Base-by-base conservation (phyloP, 2,888 invertebrate genomes). In the Arctia plantaginis region DNA sequence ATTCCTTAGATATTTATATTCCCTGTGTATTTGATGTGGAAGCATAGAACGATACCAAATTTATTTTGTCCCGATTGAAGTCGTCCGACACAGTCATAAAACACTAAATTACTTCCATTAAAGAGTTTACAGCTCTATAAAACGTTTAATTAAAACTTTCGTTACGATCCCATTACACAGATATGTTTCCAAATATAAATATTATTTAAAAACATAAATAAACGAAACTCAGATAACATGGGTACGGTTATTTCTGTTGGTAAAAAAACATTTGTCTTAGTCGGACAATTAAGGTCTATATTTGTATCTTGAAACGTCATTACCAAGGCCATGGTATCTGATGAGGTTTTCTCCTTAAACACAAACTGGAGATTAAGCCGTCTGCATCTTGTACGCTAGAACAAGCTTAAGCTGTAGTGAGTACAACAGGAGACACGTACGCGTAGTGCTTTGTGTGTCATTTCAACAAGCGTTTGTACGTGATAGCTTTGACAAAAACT, bases 111-210 rank as follows among this genome's bases (percentile, higher is more conserved):
- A 55, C 69, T 62, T 66, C 47, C 72, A 70, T 75, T 69, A 73
- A 75, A 75, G 23, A 65, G 62, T 76, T 76, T 73, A 73, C 41
- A 64, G 35, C 67, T 62, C 69, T 41, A 73, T 73, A 72, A 67
- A 76, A 71, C 33, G 44, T 76, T 76, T 76, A 73, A 73, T 76
- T 76, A 70, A 73, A 76, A 73, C 73, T 59, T 68, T 66, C 66
- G 69, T 72, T 47, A 55, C 66, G 55, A 39, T 65, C 41, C 55
- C 72, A 69, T 64, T 73, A 73, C 20, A 73, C 65, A 71, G 47
- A 71, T 30, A 66, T 71, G 39, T 66, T 66, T 64, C 41, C 10
- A 47, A 71, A 71, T 30, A 15, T 18, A 62, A 62, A 71, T 47
- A 69, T 18, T 41, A 62, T 59, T 18, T 39, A 39, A 69, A 64